Conservation (phyloP, 2,113 vertebrate species). For the Sceloporus undulatus region DNA sequence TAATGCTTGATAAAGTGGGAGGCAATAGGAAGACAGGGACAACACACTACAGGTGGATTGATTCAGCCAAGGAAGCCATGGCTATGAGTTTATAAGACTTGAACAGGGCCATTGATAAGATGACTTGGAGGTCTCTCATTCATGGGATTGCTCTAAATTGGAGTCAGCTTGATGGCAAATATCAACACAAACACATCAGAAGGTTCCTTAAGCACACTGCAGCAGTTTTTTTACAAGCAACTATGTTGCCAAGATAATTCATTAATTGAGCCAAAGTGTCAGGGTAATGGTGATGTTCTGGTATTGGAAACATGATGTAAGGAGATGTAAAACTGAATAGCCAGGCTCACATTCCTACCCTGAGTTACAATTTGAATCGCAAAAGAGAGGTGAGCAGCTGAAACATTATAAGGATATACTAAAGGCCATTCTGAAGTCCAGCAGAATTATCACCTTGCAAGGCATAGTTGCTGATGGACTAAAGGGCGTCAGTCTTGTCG, state of each 20-base stretch:
- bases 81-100: too few relatives aligned
- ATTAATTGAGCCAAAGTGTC: not conserved
- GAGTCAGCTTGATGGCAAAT: too few relatives aligned
- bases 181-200: too few relatives aligned
- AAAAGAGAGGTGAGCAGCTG: slow-evolving; percentile 34
- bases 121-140: too few relatives aligned
- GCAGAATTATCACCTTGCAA: slow-evolving; percentile 38
- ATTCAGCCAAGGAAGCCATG: too few relatives aligned
- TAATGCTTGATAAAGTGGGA: too few relatives aligned
- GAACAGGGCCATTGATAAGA: too few relatives aligned
- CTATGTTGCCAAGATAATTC: not conserved
- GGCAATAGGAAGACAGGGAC: too few relatives aligned
- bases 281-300: slow-evolving; percentile 1
- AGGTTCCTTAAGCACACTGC: too few relatives aligned
- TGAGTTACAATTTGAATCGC: slow-evolving; percentile 7
- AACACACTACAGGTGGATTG: too few relatives aligned
- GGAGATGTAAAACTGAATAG: not conserved
- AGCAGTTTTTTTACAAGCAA: not conserved
- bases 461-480: slow-evolving; percentile 22
- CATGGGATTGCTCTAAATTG: too few relatives aligned
- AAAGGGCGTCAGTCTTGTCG: slow-evolving; percentile 27
- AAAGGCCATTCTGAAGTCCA: slow-evolving; percentile 35
- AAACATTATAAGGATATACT: slow-evolving; percentile 39
- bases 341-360: slow-evolving; percentile 4
- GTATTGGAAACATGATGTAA: slow-evolving; percentile 33